Percentiles rank a stretch among this genome's conserved stretches.
These are phyloP conservation scores for Venturia canescens DNA, from an alignment of 1,140 invertebrate species.

Conservation along the genomic window DNA sequence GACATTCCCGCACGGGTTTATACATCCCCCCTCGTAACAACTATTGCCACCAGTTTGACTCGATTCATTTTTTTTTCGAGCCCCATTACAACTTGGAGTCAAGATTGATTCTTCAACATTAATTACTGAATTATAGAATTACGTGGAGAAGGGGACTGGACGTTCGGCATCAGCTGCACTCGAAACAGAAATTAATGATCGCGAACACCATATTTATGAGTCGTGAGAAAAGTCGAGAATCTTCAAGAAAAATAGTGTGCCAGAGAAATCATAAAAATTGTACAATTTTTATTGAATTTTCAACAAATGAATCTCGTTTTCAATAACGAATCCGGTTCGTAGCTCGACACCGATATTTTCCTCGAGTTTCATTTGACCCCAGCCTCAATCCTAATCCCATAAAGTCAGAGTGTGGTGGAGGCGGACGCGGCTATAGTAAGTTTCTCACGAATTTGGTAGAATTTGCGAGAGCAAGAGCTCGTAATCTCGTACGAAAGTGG, in stretches of 20 bases:
- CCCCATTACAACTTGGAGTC: background rate
- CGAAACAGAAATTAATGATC: background rate
- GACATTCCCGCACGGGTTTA: constrained; percentile 57
- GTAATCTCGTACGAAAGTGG: constrained; percentile 14
- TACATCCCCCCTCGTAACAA: constrained; percentile 8
- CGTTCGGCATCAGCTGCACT: background rate
- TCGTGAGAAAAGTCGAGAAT: no score
- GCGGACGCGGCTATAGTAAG: background rate
- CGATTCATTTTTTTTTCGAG: background rate
- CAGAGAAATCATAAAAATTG: no score
- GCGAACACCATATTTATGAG: no score
- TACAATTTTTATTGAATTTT: no score
- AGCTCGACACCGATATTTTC: background rate
- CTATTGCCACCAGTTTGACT: constrained; percentile 19
- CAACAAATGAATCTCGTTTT: no score
- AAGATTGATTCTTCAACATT: background rate
- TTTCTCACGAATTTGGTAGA: constrained; percentile 28
- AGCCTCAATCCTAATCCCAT: background rate
- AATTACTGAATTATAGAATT: background rate
- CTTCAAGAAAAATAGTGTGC: no score
- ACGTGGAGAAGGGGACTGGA: background rate
- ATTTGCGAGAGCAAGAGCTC: constrained; percentile 16
- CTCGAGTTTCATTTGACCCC: background rate
- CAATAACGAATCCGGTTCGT: no score
- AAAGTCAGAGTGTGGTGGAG: background rate